Evolutionary conservation across 2,888 invertebrate genomes (phyloP), one percentile per base, ranked within the genome.

Genomic region (Ichneumon xanthorius): DNA sequence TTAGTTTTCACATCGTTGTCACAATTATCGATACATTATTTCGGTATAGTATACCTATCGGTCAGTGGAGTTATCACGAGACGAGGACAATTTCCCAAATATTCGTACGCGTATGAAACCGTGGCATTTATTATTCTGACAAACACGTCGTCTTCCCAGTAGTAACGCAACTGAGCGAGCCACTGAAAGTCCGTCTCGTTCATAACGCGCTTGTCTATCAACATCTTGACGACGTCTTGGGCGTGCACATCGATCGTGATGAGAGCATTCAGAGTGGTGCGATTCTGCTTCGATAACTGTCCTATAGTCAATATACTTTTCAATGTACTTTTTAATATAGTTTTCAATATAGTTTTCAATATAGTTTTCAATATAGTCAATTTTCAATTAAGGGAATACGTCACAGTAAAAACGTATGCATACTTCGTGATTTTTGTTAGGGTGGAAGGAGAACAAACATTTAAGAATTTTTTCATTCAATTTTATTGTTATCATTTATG

Each of bases 181-280:
- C 98, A 98, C 92, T 97, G 96, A 93, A 98, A 98, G 94, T 98
- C 98, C 65, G 95, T 96, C 84, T 96, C 97, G 88, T 95, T 95
- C n/a, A 94, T 94, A 0, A 97, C 96, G 85, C 95, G 94, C 90
- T 96, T 96, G 33, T 95, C 94, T 2, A 96, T 91, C 61, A 97
- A 94, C 9, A 97, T 96, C 89, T 95, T 95, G 14, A 97, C 96
- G 0, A 97, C 97, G 93, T 98, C 97, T 93, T 97, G 96, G 3
- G 97, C 97, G 90, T 98, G 98, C 0, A 98, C 98, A 92, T 98
- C 97, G 86, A 97, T 96, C 53, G 97, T 97, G 71, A 98, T 97
- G 40, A 98, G 94, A 11, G 98, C 97, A 90, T 97, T 97, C 1
- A 98, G 95, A 1, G 97, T 97, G 79, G 97, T 97, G 90, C 97